Base-by-base conservation (phyloP, 1,140 invertebrate genomes). In the Plectrocnemia conspersa region DNA sequence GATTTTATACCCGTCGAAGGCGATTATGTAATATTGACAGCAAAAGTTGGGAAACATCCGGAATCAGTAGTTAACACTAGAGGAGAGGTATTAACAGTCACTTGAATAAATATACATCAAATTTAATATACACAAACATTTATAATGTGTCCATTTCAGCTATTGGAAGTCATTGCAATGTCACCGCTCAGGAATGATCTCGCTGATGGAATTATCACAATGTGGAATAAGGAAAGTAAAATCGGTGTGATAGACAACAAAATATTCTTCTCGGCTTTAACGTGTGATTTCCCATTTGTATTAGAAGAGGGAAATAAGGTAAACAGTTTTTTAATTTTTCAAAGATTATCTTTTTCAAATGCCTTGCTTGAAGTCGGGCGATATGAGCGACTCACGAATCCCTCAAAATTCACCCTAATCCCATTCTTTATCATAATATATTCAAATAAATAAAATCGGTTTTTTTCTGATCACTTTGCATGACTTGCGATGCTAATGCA, bases 21-120 rank as follows among this genome's bases (percentile, higher is more conserved):
- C 3, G 84, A 85, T 65, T 84, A 80, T 79, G 40, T 85, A 9
- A 72, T 77, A 61, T 50, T 85, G n/a, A 74, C 76, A 25, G 77
- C 75, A 18, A 67, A 75, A 42, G 71, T 79, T 10, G 16, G 10
- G 10, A 18, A 40, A 40, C 38, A 10, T 9, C 7, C 38, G 6
- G n/a, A n/a, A n/a, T n/a, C n/a, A n/a, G n/a, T n/a, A n/a, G n/a
- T n/a, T n/a, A n/a, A n/a, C n/a, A n/a, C n/a, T n/a, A n/a, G n/a
- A n/a, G 24, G n/a, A 33, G 46, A 33, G 16, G 13, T 58, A 38
- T n/a, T n/a, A n/a, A n/a, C n/a, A n/a, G n/a, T n/a, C n/a, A n/a
- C n/a, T n/a, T n/a, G n/a, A n/a, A n/a, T n/a, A n/a, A n/a, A n/a
- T n/a, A n/a, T n/a, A n/a, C n/a, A n/a, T n/a, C n/a, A n/a, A n/a